phyloP scores from a whole-genome alignment of 2,797 vertebrate genomes.

The Eulemur mongoz region DNA sequence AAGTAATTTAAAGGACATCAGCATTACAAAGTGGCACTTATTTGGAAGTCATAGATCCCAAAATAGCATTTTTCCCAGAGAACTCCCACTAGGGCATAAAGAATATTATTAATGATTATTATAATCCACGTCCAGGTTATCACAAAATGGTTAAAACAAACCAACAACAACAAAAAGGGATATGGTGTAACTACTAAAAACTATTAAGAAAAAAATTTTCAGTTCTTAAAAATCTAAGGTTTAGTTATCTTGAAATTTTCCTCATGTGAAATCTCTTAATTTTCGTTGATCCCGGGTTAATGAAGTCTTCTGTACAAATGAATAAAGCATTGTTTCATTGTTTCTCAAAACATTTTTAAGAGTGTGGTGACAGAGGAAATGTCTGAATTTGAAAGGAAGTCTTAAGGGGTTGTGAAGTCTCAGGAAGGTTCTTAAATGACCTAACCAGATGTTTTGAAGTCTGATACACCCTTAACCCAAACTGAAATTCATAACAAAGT shows the following conservation, averaged over 20 bases:
- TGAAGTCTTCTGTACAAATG: conserved; percentile 29
- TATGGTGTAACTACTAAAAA: background rate
- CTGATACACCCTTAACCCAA: conserved; percentile 61
- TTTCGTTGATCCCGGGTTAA: conserved; percentile 12
- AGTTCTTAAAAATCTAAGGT: background rate
- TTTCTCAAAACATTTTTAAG: conserved; percentile 61
- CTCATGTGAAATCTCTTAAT: conserved; percentile 8
- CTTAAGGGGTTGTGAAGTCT: conserved; percentile 67
- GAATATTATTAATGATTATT: background rate
- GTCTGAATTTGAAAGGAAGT: conserved; percentile 64
- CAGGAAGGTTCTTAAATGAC: conserved; percentile 71
- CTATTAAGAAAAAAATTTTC: background rate
- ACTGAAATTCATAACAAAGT: conserved; percentile 70
- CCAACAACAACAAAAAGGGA: no score
- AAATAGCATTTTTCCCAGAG: background rate
- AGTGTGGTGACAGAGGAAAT: conserved; percentile 51
- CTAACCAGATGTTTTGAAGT: conserved; percentile 73
- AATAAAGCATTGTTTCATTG: conserved; percentile 53
- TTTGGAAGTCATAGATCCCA: background rate
- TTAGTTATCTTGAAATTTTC: background rate
- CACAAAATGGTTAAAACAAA: background rate
- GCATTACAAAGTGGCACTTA: background rate
- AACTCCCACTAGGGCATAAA: background rate
- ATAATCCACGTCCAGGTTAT: background rate
- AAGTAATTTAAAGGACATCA: background rate